phyloP scores from a whole-genome alignment of 2,888 invertebrate species.

The Drosophila buzzatii region DNA sequence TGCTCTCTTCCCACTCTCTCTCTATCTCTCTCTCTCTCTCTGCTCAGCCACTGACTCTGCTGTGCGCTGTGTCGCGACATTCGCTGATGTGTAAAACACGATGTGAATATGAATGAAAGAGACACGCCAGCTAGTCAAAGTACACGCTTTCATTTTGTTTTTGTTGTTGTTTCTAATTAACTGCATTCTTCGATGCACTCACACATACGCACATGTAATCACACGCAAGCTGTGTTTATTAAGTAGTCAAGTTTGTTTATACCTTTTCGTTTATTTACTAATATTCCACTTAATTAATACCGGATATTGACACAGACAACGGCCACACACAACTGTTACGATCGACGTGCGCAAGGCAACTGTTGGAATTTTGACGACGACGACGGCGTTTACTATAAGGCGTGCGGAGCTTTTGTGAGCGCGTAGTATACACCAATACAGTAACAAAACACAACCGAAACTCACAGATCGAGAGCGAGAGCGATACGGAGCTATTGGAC shows the following conservation, averaged over 20 bases:
- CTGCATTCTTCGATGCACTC: conserved; percentile 6
- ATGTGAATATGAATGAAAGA: conserved; percentile 74
- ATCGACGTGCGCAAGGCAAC: conserved; percentile 70
- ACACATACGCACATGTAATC: conserved; percentile 1
- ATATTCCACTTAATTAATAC: conserved; percentile 36
- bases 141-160: conserved; percentile 70
- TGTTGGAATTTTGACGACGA: conserved; percentile 46
- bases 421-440: conserved; percentile 18
- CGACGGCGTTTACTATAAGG: conserved; percentile 43
- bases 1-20: conserved; percentile 5
- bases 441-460: background rate
- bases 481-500: conserved; percentile 9
- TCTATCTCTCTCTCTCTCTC: conserved; percentile 6
- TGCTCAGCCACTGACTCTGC: conserved; percentile 4
- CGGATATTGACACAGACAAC: conserved; percentile 36
- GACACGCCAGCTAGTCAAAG: conserved; percentile 75
- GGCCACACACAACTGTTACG: conserved; percentile 65
- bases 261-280: conserved; percentile 44
- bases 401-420: conserved; percentile 13
- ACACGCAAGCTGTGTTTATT: conserved; percentile 23
- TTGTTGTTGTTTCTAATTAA: conserved; percentile 17
- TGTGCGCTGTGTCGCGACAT: conserved; percentile 38
- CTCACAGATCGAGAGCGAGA: conserved; percentile 4
- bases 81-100: conserved; percentile 65
- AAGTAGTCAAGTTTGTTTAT: conserved; percentile 39